phyloP scores from a whole-genome alignment of 1,140 invertebrate genomes.

The Acromyrmex heyeri region DNA sequence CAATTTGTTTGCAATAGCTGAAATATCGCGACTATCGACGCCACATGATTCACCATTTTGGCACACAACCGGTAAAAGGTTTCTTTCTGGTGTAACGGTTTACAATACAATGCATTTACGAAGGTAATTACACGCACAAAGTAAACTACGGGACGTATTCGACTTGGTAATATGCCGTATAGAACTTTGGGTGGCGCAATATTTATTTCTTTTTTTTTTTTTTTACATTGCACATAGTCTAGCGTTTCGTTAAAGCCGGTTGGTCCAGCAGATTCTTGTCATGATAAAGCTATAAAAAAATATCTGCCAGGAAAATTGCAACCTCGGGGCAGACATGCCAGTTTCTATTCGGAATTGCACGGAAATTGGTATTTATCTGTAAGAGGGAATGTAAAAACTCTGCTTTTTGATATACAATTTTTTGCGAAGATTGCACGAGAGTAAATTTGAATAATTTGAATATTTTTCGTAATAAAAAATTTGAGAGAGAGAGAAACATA shows the following conservation, averaged over 20 bases:
- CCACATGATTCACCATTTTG: slow-evolving; percentile 44
- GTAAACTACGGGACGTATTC: slow-evolving; percentile 55
- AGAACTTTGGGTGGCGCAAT: slow-evolving; percentile 46
- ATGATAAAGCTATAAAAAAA: slow-evolving; percentile 60
- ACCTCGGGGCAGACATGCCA: slow-evolving; percentile 55
- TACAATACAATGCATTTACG: slow-evolving; percentile 66
- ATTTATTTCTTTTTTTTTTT: slow-evolving; percentile 47
- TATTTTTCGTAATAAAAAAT: slow-evolving; percentile 12
- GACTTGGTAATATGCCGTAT: slow-evolving; percentile 61
- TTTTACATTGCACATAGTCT: slow-evolving; percentile 47
- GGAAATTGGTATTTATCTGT: slow-evolving; percentile 60
- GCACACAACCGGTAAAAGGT: slow-evolving; percentile 60
- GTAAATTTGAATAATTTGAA: slow-evolving; percentile 45
- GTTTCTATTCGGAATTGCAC: slow-evolving; percentile 50
- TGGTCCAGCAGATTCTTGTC: slow-evolving; percentile 53
- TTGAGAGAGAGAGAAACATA: background rate
- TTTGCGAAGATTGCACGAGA: slow-evolving; percentile 30
- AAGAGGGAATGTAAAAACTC: slow-evolving; percentile 47
- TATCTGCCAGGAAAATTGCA: slow-evolving; percentile 57
- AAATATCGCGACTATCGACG: slow-evolving; percentile 58
- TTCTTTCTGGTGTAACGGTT: slow-evolving; percentile 53
- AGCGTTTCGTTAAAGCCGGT: slow-evolving; percentile 52
- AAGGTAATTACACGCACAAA: slow-evolving; percentile 74
- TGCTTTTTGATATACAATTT: slow-evolving; percentile 38
- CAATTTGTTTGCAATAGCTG: slow-evolving; percentile 69